Evolutionary conservation across 2,888 invertebrate genomes (phyloP), one percentile per base, ranked within the genome.

Genomic region (Limnephilus rhombicus): DNA sequence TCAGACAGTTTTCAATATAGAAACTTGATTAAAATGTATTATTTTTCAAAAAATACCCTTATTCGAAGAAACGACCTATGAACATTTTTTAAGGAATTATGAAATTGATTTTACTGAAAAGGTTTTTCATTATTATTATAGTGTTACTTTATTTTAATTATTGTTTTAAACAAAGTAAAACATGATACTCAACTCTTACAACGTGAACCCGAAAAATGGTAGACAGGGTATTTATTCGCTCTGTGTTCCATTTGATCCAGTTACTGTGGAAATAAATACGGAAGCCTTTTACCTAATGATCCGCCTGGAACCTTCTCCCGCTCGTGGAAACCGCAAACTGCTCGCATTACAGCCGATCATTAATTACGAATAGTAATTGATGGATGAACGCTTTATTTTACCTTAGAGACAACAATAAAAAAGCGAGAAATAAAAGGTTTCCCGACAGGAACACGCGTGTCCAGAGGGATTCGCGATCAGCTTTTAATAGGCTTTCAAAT

Each of bases 361-460:
- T 93, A 93, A 93, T 93, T 93, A 92, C 92, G 92, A 86, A 92
- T 85, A 88, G 93, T 93, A 93, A 93, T 93, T 93, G 93, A 93
- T 93, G 92, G 93, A 92, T 93, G 92, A 92, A 92, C 93, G 92
- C 87, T 93, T 93, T 93, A 93, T 92, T 90, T 89, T 89, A 86
- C 93, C 92, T 89, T 91, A 31, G 92, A 91, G 91, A 92, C 92
- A 90, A 91, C 80, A 93, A 82, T 45, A 90, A 41, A 91, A 92
- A 86, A 87, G 24, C 31, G 89, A 89, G 86, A 85, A 85, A 90
- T 92, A 92, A 93, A 92, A 91, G 92, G 93, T 88, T 92, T 88
- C 89, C 90, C 89, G 80, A 68, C 91, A 87, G 90, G 88, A 91
- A 85, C 90, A 81, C 85, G 82, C 92, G 90, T 92, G 90, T 90